Conservation (phyloP, 2,113 vertebrate species). For the Sturnira hondurensis region DNA sequence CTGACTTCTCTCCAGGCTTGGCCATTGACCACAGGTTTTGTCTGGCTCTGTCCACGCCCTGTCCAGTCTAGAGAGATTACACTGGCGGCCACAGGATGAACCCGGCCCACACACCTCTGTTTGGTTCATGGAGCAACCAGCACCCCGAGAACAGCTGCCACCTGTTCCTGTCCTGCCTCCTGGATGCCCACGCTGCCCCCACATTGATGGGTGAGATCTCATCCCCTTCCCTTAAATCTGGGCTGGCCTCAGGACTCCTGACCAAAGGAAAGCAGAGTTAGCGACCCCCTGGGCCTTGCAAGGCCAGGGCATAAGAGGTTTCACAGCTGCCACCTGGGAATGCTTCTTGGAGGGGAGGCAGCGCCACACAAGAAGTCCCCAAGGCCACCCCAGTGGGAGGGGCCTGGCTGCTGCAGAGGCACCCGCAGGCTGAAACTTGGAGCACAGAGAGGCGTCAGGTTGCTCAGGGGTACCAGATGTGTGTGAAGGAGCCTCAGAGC, state of each 20-base stretch:
- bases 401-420: background rate
- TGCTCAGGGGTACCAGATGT: accelerated
- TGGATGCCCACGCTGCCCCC: accelerated
- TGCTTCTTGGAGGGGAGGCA: background rate
- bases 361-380: background rate
- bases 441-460: background rate
- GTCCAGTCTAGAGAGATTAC: background rate
- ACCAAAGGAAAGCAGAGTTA: background rate
- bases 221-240: background rate
- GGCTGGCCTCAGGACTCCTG: background rate
- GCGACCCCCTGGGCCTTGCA: background rate
- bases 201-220: no score
- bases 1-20: background rate
- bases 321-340: accelerated
- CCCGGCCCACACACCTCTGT: background rate
- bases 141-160: background rate
- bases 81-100: background rate
- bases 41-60: background rate
- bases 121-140: accelerated
- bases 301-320: background rate
- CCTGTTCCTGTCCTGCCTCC: background rate
- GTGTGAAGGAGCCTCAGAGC: background rate
- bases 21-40: background rate
- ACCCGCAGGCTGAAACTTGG: background rate
- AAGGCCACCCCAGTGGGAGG: background rate